Conservation (phyloP, 2,797 vertebrate species). For the Synanceia verrucosa region DNA sequence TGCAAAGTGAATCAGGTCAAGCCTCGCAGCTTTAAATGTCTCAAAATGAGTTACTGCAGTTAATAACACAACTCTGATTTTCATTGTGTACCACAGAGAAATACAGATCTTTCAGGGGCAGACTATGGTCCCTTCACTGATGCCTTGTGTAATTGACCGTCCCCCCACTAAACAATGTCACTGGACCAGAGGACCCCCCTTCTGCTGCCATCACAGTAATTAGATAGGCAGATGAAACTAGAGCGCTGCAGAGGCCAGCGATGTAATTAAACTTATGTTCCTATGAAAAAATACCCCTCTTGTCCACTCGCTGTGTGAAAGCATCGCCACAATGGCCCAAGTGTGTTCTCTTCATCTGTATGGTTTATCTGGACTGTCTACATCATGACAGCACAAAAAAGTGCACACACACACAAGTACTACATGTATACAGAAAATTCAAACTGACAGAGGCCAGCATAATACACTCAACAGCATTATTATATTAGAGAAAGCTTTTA, state of each 20-base stretch:
- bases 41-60: slow-evolving; percentile 43
- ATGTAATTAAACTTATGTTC: slow-evolving; percentile 66
- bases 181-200: slow-evolving; percentile 45
- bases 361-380: background rate
- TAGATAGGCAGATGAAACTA: slow-evolving; percentile 68
- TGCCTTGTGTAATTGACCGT: slow-evolving; percentile 58
- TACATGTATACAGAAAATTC: background rate
- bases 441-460: background rate
- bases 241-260: slow-evolving; percentile 40
- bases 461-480: too few relatives aligned
- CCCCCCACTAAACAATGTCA: slow-evolving; percentile 43
- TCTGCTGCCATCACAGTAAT: slow-evolving; percentile 56
- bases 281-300: slow-evolving; percentile 27
- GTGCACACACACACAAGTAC: background rate
- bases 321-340: background rate
- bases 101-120: slow-evolving; percentile 16
- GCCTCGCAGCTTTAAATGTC: slow-evolving; percentile 29
- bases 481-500: background rate
- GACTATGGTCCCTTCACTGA: slow-evolving; percentile 32
- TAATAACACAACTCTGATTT: slow-evolving; percentile 42
- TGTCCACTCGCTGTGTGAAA: slow-evolving; percentile 2
- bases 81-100: slow-evolving; percentile 18
- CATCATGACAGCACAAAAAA: background rate
- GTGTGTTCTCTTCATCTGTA: slow-evolving; percentile 10
- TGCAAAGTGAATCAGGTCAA: slow-evolving; percentile 8